Base-by-base conservation (phyloP, 2,888 invertebrate species). In the Tenthredo amoena region DNA sequence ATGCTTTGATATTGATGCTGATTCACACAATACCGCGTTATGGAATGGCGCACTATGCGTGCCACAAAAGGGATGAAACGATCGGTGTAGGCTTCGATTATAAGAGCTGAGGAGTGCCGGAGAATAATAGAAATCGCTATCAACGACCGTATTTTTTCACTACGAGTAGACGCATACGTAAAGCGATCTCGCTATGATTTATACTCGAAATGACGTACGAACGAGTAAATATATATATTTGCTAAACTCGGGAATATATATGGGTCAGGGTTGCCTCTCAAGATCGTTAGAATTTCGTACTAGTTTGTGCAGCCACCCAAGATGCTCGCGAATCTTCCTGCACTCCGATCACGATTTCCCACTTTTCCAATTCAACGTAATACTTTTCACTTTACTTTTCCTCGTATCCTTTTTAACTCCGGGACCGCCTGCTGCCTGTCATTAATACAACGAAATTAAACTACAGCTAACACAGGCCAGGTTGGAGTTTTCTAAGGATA, bases 321-420 rank as follows among this genome's bases (percentile, higher is more conserved):
- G 77, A 77, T 7, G 40, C 6, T 40, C 55, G 18, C 21, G 31
- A 37, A 37, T 62, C 62, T 40, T 55, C 50, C 26, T 55, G 40
- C 26, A 55, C 77, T 83, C 47, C 18, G 83, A 83, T 83, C 83
- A 47, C 40, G 37, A 37, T 65, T 81, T 47, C 21, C n/a, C 47
- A 15, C 68, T 83, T 83, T 71, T 71, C 47, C 47, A 50, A 34
- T 21, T 15, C 47, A 47, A n/a, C 43, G 68, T n/a, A 12, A 68
- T 55, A 34, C n/a, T 50, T 50, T 31, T 50, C 55, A 50, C 50
- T 83, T 18, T 47, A 34, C 47, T 26, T 68, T 83, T 43, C 26
- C 83, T 21, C 26, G 37, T n/a, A n/a, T 18, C 83, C 26, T 71
- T 65, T 47, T 83, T 15, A 26, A 37, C 37, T n/a, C 21, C 9